Evolutionary conservation across 92 coral and sea anemone species (phyloP).

Genomic region (Umimayanthus kanabou): DNA sequence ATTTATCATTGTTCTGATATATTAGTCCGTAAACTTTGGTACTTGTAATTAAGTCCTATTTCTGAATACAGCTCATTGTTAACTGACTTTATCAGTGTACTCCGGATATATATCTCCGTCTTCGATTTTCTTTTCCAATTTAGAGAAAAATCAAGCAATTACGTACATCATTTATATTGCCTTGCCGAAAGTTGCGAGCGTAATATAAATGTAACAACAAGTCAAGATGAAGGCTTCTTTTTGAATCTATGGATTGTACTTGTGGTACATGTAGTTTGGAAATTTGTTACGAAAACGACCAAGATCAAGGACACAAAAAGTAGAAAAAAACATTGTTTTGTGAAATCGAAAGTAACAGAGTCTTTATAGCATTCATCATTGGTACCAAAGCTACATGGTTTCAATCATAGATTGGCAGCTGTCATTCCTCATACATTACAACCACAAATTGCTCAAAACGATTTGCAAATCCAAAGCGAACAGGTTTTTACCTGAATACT

Average conservation of each 20-base stretch:
- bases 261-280: neutral
- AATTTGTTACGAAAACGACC: neutral
- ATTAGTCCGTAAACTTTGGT: too few species aligned
- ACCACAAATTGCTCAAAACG: neutral
- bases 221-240: neutral
- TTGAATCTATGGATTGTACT: neutral
- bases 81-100: neutral
- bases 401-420: conserved; percentile 13
- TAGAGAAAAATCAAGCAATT: neutral
- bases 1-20: neutral
- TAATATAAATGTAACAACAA: neutral
- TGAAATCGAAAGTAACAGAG: neutral
- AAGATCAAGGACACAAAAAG: neutral
- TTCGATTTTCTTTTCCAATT: too few species aligned
- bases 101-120: too few species aligned
- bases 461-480: neutral
- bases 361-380: neutral
- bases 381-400: neutral
- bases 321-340: neutral
- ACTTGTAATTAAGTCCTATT: neutral
- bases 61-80: neutral
- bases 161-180: too few species aligned
- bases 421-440: neutral
- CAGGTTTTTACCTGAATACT: neutral
- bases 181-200: neutral